Evolutionary conservation across 2,797 vertebrate species (phyloP).

Genomic region (Molossus alvarezi): DNA sequence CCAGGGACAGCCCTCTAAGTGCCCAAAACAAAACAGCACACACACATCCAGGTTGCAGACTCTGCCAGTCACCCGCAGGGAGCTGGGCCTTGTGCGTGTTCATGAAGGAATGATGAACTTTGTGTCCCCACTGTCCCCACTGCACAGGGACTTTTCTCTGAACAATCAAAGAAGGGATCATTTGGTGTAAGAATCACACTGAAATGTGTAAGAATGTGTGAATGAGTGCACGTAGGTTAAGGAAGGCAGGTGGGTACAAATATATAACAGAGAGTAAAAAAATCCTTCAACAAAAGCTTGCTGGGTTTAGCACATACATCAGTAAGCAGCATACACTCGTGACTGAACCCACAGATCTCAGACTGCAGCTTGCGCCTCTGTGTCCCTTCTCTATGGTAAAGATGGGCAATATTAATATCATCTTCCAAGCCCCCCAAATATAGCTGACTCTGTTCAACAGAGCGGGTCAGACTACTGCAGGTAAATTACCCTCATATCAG

Average conservation of each 20-base stretch:
- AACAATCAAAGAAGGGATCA: neutral
- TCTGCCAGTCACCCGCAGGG: neutral
- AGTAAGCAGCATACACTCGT: neutral
- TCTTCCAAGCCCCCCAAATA: constrained; percentile 51
- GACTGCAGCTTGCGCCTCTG: neutral
- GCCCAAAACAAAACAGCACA: neutral
- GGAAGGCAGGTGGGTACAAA: constrained; percentile 14
- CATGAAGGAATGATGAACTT: neutral
- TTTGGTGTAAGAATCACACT: neutral
- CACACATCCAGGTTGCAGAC: neutral
- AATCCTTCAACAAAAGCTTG: neutral
- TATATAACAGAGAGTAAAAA: neutral
- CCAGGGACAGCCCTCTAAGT: neutral
- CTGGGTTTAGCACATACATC: constrained; percentile 22
- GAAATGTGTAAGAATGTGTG: neutral
- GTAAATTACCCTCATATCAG: constrained; percentile 49
- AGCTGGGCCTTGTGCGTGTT: too few species aligned
- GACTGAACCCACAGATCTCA: neutral
- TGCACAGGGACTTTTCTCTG: neutral
- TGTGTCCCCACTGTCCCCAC: neutral
- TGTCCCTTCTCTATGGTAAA: constrained; percentile 66
- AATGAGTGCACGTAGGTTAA: neutral
- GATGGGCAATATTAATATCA: constrained; percentile 68
- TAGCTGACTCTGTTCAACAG: constrained; percentile 61
- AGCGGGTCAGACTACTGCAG: neutral